Base-by-base conservation (phyloP, 1,140 invertebrate species). In the Myzus persicae region DNA sequence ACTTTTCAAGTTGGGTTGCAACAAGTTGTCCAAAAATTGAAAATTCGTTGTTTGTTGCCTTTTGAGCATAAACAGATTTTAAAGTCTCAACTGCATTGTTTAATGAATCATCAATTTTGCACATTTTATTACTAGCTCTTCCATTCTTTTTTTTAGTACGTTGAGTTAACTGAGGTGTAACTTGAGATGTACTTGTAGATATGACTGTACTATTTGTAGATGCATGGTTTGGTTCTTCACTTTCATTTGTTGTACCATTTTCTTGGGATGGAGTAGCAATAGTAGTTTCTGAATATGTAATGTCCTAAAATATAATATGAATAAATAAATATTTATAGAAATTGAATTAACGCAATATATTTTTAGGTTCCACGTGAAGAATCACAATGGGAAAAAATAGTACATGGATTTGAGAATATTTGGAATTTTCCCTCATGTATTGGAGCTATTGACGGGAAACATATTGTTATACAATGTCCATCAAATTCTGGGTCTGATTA, bases 211-310 rank as follows among this genome's bases (percentile, higher is more conserved):
- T 81, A 38, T 81, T 20, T 81, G n/a, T 81, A 1, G n/a, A 81
- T 81, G n/a, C n/a, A 81, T 81, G n/a, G 76, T 81, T 81, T 38
- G 76, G 76, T 38, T 81, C 76, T 38, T 81, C 76, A 38, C 4
- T 81, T 36, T 81, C 76, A 38, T 81, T 81, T 36, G n/a, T 81
- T 81, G n/a, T 81, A 81, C n/a, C 76, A 81, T 2, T 81, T 81
- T 81, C 76, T 81, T 81, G n/a, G 76, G n/a, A 81, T 81, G 76
- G 76, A 81, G 76, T 38, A 81, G n/a, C 36, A 81, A 81, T 81
- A 38, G n/a, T 81, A 81, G n/a, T 81, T 81, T 81, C 76, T 81
- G 76, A 81, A 81, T 38, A 81, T 38, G 76, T 20, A 81, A 1
- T 81, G 1, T 81, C 76, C 76, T 81, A 81, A 81, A 81, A 81